Conservation (phyloP, 2,888 invertebrate genomes). For the Drosophila robusta region DNA sequence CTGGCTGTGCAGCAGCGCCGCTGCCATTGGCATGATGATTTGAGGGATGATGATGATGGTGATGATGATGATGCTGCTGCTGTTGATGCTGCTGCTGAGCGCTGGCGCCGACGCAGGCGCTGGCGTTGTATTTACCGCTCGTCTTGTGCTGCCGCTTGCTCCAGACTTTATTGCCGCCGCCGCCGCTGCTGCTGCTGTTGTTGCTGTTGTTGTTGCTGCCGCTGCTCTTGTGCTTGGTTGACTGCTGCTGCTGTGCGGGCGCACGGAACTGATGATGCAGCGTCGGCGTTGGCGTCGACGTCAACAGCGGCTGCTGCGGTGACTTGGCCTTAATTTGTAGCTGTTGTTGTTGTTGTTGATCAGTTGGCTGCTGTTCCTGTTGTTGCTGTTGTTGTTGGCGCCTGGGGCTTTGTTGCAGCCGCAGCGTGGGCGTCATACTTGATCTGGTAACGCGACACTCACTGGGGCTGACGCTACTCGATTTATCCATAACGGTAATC, state of each 20-base stretch:
- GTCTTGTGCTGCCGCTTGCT: constrained; percentile 83
- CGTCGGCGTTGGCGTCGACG: constrained; percentile 23
- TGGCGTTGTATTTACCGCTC: constrained; percentile 73
- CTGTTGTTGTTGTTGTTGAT: constrained; percentile 30
- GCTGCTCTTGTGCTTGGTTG: constrained; percentile 60
- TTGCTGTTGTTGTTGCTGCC: constrained; percentile 7
- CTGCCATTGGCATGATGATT: constrained; percentile 37
- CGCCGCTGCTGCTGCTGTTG: constrained; percentile 24
- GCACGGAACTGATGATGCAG: constrained; percentile 83
- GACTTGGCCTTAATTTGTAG: constrained; percentile 70
- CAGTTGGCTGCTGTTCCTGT: constrained; percentile 37
- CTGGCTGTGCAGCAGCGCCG: constrained; percentile 24
- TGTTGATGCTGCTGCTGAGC: constrained; percentile 51
- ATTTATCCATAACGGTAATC: constrained; percentile 70
- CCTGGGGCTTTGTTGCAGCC: constrained; percentile 67
- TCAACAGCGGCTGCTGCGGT: constrained; percentile 40
- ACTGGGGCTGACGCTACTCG: constrained; percentile 75
- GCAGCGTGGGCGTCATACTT: constrained; percentile 73
- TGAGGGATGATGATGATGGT: constrained; percentile 27
- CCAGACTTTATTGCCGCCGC: constrained; percentile 75
- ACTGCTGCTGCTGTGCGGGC: constrained; percentile 77
- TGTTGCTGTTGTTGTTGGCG: constrained; percentile 56
- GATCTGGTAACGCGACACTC: constrained; percentile 79
- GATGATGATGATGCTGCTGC: constrained; percentile 39
- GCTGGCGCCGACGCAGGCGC: constrained; percentile 59